phyloP scores from a whole-genome alignment of 30 jellyfish, hydroid and myxozoan species.

The Haliclystus octoradiatus region DNA sequence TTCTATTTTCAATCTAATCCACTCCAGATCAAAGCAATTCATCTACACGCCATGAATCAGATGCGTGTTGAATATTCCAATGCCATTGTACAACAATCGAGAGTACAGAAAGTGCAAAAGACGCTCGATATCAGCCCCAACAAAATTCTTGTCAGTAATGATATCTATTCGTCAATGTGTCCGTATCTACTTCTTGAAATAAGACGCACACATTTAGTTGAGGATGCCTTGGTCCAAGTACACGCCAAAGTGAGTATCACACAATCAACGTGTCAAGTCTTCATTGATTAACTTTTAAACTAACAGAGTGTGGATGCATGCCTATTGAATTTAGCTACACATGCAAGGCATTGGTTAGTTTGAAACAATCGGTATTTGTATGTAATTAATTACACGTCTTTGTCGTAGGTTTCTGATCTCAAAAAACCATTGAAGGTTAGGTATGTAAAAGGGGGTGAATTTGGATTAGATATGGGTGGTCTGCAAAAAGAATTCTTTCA shows the following conservation, averaged over 20 bases:
- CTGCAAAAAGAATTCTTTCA: conserved; percentile 91
- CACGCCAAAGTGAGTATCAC: conserved; percentile 53
- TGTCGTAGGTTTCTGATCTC: conserved; percentile 45
- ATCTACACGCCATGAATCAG: conserved; percentile 77
- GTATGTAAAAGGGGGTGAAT: conserved; percentile 82
- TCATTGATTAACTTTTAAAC: background rate
- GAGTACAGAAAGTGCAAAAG: conserved; percentile 71
- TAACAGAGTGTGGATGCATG: background rate
- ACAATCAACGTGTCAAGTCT: too few species aligned
- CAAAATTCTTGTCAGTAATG: conserved; percentile 27
- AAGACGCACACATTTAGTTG: conserved; percentile 54
- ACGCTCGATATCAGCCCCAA: conserved; percentile 32
- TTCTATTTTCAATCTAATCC: background rate
- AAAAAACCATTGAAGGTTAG: conserved; percentile 81
- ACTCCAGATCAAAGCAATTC: conserved; percentile 61
- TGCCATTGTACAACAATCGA: conserved; percentile 88
- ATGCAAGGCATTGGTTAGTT: background rate
- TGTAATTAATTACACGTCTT: too few species aligned
- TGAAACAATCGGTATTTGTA: background rate
- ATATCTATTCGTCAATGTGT: conserved; percentile 86
- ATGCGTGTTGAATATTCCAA: conserved; percentile 77
- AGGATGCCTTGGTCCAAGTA: conserved; percentile 64
- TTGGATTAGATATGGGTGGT: conserved; percentile 96
- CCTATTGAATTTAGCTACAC: background rate
- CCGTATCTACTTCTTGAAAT: conserved; percentile 79